Evolutionary conservation across 2,888 invertebrate genomes (phyloP), one percentile per base, ranked within the genome.

Genomic region (Euphydryas editha): DNA sequence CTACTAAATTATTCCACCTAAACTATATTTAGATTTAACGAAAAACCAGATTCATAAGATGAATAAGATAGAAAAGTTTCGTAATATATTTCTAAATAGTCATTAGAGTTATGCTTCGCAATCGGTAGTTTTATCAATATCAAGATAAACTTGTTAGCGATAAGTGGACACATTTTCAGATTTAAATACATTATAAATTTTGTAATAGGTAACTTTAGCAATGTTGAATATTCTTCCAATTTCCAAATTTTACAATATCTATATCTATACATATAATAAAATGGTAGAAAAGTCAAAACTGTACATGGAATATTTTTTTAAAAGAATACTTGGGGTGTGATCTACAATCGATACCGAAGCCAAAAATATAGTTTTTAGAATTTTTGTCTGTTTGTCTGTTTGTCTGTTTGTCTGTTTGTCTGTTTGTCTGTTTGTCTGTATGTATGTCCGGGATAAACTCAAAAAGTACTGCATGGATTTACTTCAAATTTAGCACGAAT

Each of bases 11-110:
- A 72, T 74, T 67, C 66, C 58, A 42, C 18, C 10, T 21, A 55
- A 70, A 69, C 69, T 69, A 62, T 65, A 57, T 66, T 62, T 58
- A 39, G 65, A 63, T 46, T 59, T 47, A n/a, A 36, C 20, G 58
- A 58, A 61, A 44, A 59, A 21, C 42, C 20, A 44, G 47, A 55
- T 55, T 18, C 49, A 49, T 58, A 11, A 49, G 36, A 59, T 64
- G 68, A 61, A 49, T 58, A 51, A 42, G 36, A 36, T 18, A 47
- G 11, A 11, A n/a, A n/a, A 15, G n/a, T 62, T 62, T 57, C 17
- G 24, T 21, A 57, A 37, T 39, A 24, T 17, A 36, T 54, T 36
- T 54, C 17, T 17, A n/a, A 54, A 36, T 54, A 11, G 54, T 15
- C 24, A 51, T 51, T 51, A 51, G 49, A 51, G 21, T n/a, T 20